phyloP scores from a whole-genome alignment of 2,888 invertebrate species.

The Choristoneura rosaceana region DNA sequence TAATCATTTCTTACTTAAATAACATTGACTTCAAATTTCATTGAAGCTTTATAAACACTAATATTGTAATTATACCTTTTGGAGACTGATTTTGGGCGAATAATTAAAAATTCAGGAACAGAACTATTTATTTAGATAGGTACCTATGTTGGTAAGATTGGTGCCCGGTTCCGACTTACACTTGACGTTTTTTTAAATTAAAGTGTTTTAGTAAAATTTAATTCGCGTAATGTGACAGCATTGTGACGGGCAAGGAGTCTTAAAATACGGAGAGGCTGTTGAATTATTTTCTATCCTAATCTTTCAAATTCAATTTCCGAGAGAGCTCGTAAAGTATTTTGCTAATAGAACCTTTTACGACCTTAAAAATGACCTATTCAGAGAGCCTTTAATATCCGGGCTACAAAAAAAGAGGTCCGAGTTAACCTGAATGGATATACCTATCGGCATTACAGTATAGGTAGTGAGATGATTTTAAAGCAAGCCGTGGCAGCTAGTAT shows the following conservation, averaged over 20 bases:
- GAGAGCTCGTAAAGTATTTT: slow-evolving; percentile 24
- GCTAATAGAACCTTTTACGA: slow-evolving; percentile 13
- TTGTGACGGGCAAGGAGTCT: neutral
- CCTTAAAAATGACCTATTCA: slow-evolving; percentile 12
- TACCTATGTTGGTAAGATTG: no score
- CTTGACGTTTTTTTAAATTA: no score
- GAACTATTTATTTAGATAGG: no score
- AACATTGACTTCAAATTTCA: no score
- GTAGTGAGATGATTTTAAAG: no score
- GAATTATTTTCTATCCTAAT: slow-evolving; percentile 5
- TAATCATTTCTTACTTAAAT: no score
- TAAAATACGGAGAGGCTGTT: neutral
- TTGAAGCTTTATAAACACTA: no score
- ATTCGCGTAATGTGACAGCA: neutral
- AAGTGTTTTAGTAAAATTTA: neutral
- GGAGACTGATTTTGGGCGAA: no score
- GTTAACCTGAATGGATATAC: neutral
- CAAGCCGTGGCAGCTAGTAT: no score
- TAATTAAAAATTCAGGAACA: no score
- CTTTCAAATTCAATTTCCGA: slow-evolving; percentile 11
- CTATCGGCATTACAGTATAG: neutral
- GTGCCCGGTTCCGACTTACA: no score
- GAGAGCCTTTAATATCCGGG: slow-evolving; percentile 14
- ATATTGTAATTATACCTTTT: no score
- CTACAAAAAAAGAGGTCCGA: neutral